A percentile compares a stretch with the other conserved stretches of the same genome.
Evolutionary conservation across 1,140 invertebrate genomes (phyloP).

Genomic region (Caerostris extrusa): DNA sequence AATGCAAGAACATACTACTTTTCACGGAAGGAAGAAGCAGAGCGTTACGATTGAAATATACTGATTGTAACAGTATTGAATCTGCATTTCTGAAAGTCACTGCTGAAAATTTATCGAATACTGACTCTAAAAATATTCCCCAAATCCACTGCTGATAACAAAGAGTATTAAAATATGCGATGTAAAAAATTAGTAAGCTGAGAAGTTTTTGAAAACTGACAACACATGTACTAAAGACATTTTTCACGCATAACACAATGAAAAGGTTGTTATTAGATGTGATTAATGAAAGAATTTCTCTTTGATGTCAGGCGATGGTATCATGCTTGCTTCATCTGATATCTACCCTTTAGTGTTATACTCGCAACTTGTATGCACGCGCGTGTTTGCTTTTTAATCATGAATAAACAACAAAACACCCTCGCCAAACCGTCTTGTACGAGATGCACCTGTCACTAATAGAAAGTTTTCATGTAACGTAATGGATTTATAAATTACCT

Average conservation of each 20-base stretch:
- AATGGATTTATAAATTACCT: slow-evolving; percentile 5
- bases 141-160: no score
- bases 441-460: slow-evolving; percentile 12
- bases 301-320: not conserved
- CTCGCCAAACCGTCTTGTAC: not conserved
- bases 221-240: no score
- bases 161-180: no score
- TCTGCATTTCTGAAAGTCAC: no score
- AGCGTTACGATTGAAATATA: no score
- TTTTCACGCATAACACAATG: not conserved
- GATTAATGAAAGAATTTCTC: not conserved
- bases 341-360: not conserved
- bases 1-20: no score
- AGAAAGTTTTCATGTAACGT: not conserved
- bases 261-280: not conserved
- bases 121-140: no score
- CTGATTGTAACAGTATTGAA: no score
- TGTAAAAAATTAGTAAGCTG: no score
- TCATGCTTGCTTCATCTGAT: not conserved
- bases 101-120: no score
- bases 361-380: not conserved
- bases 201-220: no score
- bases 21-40: no score
- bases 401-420: not conserved
- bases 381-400: not conserved